Conservation (phyloP, 23 tunicate species). For the Oikopleura albicans region DNA sequence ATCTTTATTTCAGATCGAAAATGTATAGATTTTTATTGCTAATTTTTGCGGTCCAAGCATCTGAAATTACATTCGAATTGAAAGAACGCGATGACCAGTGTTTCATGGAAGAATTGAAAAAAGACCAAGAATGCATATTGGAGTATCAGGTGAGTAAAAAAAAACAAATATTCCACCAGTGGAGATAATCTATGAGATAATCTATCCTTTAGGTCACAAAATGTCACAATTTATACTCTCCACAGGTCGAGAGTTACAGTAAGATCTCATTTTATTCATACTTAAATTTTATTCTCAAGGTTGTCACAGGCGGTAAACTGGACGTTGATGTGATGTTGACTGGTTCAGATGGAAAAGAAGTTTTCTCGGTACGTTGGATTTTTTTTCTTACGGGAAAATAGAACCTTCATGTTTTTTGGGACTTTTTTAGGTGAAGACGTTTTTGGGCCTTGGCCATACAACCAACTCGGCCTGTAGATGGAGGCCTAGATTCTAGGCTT, state of each 20-base stretch:
- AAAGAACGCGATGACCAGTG: background rate
- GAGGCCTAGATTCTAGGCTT: no score
- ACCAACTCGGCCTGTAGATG: no score
- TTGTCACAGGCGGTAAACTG: background rate
- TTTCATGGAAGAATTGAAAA: background rate
- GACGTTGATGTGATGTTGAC: background rate
- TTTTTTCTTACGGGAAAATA: no score
- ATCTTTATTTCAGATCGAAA: constrained; percentile 17
- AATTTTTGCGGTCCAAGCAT: background rate
- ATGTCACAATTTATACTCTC: no score
- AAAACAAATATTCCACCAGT: no score
- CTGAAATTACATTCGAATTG: background rate
- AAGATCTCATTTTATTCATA: no score
- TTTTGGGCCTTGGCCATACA: no score
- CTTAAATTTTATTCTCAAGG: background rate
- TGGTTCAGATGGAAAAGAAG: background rate
- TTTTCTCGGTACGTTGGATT: background rate
- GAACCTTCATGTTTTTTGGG: no score
- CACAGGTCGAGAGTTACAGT: no score
- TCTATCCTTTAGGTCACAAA: no score
- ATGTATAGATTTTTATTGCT: background rate
- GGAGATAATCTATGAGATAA: no score
- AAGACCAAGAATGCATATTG: background rate
- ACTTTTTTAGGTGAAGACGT: no score
- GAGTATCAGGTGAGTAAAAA: background rate